These are phyloP conservation scores for Macropus fuliginosus DNA, from an alignment of 2,797 vertebrate species.

Conservation along the genomic window DNA sequence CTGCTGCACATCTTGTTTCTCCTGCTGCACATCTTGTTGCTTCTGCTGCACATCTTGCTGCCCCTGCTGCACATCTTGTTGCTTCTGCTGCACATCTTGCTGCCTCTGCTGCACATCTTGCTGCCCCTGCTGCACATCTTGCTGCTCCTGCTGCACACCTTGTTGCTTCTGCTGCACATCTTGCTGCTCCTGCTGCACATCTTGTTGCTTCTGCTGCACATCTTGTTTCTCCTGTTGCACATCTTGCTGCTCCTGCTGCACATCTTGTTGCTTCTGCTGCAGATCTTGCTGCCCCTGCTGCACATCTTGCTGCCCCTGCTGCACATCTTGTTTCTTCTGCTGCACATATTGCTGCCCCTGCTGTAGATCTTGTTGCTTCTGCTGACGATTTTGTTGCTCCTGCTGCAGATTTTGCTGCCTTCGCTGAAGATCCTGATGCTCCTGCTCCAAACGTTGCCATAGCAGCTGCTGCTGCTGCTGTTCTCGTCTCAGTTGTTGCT, in stretches of 20 bases:
- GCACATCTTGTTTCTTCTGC: background rate
- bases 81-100: slow-evolving; percentile 58
- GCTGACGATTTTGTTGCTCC: slow-evolving; percentile 51
- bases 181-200: slow-evolving; percentile 64
- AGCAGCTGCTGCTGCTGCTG: slow-evolving; percentile 18
- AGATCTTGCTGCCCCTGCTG: slow-evolving; percentile 76
- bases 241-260: background rate
- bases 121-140: slow-evolving; percentile 61
- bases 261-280: slow-evolving; percentile 17
- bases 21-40: background rate
- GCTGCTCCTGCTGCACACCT: slow-evolving; percentile 71
- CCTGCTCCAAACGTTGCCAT: background rate
- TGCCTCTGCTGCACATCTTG: slow-evolving; percentile 14
- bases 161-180: background rate
- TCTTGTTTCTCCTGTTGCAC: slow-evolving; percentile 55
- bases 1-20: slow-evolving; percentile 60
- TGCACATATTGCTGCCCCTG: slow-evolving; percentile 72
- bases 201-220: slow-evolving; percentile 73
- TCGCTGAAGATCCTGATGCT: slow-evolving; percentile 71
- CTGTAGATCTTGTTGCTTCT: slow-evolving; percentile 43
- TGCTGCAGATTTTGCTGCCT: slow-evolving; percentile 72
- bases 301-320: slow-evolving; percentile 62
- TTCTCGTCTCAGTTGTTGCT: slow-evolving; percentile 14
- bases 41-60: slow-evolving; percentile 71
- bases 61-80: background rate